Conservation (phyloP, 1,140 invertebrate genomes). For the Sipha flava region DNA sequence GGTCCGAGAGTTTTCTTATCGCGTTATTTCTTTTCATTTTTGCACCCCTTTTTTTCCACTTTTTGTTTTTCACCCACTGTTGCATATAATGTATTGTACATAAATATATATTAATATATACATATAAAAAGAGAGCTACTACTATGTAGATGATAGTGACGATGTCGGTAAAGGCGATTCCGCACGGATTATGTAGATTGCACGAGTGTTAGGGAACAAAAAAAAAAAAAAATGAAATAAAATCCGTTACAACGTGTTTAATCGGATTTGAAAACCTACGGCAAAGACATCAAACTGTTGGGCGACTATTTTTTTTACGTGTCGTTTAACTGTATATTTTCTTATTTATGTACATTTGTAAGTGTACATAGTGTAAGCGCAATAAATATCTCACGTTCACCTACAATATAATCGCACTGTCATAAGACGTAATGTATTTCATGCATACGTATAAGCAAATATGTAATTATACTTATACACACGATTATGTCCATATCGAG, state of each 20-base stretch:
- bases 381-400: too few relatives aligned
- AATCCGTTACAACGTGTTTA: conserved; percentile 19
- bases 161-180: background rate
- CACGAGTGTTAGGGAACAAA: background rate
- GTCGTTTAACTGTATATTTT: too few relatives aligned
- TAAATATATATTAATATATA: too few relatives aligned
- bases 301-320: too few relatives aligned
- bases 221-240: background rate
- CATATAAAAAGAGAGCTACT: too few relatives aligned
- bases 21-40: background rate
- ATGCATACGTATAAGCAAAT: background rate
- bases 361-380: too few relatives aligned
- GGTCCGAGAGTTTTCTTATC: background rate
- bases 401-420: too few relatives aligned
- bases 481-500: conserved; percentile 10
- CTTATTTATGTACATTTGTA: too few relatives aligned
- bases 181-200: conserved; percentile 9
- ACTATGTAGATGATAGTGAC: too few relatives aligned
- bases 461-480: background rate
- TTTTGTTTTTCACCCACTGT: background rate
- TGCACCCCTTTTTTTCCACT: background rate
- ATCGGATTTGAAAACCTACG: background rate
- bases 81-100: background rate
- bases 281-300: background rate
- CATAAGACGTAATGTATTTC: background rate